These are phyloP conservation scores for Halyomorpha halys DNA, from an alignment of 1,140 invertebrate species.

Conservation along the genomic window DNA sequence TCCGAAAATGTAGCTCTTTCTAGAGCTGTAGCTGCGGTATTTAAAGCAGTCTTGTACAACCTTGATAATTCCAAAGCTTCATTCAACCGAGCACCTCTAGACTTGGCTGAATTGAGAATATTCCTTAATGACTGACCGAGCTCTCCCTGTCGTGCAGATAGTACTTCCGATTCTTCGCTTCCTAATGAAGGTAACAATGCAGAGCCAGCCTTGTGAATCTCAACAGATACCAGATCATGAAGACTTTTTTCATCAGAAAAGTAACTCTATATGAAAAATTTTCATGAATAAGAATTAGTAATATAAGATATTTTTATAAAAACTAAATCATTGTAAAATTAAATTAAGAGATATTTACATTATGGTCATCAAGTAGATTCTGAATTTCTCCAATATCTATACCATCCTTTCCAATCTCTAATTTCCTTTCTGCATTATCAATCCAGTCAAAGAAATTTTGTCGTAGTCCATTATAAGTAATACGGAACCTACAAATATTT, in stretches of 20 bases:
- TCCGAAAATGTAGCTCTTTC: constrained; percentile 60
- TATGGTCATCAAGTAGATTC: constrained; percentile 73
- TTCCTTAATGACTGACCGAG: constrained; percentile 69
- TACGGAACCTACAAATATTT: constrained; percentile 46
- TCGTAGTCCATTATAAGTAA: constrained; percentile 57
- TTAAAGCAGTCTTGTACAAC: constrained; percentile 62
- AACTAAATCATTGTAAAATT: too few species aligned
- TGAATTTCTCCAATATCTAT: constrained; percentile 78
- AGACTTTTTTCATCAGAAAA: constrained; percentile 67
- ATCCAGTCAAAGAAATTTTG: constrained; percentile 78
- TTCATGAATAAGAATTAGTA: neutral
- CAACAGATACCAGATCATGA: constrained; percentile 65
- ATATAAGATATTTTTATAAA: neutral
- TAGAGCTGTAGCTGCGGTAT: constrained; percentile 62
- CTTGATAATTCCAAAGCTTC: constrained; percentile 51
- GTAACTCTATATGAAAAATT: constrained; percentile 44
- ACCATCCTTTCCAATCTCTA: constrained; percentile 68
- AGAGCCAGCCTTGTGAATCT: constrained; percentile 70
- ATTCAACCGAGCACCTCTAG: constrained; percentile 32
- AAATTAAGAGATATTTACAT: constrained; percentile 39
- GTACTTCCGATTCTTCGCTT: constrained; percentile 64
- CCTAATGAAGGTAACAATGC: constrained; percentile 77
- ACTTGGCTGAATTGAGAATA: constrained; percentile 55
- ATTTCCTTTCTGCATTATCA: constrained; percentile 63
- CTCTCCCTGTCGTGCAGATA: constrained; percentile 65